Evolutionary conservation across 2,113 vertebrate species (phyloP).

Genomic region (Chiloscyllium plagiosum): DNA sequence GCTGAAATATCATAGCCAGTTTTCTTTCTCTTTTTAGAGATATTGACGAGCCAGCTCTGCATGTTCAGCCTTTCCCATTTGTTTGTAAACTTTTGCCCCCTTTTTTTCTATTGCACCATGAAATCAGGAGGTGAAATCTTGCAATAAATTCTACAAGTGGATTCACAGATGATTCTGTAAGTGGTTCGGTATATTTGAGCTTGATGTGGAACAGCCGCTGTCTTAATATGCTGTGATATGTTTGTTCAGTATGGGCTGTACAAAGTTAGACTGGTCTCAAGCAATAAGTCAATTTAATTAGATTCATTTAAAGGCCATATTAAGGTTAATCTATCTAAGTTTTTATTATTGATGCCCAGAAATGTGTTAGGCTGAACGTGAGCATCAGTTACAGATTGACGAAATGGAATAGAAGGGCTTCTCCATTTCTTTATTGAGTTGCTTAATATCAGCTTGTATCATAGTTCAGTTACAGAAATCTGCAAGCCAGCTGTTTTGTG

Average conservation of each 20-base stretch:
- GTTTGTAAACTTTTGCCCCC: background rate
- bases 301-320: background rate
- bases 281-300: background rate
- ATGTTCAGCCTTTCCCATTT: background rate
- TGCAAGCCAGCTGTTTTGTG: background rate
- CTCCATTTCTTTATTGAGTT: background rate
- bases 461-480: background rate
- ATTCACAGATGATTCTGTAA: background rate
- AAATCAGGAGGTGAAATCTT: background rate
- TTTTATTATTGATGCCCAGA: background rate
- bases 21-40: background rate
- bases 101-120: background rate
- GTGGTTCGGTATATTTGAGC: background rate
- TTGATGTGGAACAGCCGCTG: background rate
- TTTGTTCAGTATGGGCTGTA: background rate
- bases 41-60: background rate
- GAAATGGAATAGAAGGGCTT: background rate
- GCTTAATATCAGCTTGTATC: background rate
- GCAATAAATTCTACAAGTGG: background rate
- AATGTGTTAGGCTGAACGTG: background rate
- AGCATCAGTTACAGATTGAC: background rate
- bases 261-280: background rate
- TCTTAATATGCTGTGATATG: background rate
- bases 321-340: background rate
- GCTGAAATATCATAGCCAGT: background rate